These are phyloP conservation scores for Pseudopipra pipra DNA, from an alignment of 2,113 vertebrate genomes.

Conservation along the genomic window DNA sequence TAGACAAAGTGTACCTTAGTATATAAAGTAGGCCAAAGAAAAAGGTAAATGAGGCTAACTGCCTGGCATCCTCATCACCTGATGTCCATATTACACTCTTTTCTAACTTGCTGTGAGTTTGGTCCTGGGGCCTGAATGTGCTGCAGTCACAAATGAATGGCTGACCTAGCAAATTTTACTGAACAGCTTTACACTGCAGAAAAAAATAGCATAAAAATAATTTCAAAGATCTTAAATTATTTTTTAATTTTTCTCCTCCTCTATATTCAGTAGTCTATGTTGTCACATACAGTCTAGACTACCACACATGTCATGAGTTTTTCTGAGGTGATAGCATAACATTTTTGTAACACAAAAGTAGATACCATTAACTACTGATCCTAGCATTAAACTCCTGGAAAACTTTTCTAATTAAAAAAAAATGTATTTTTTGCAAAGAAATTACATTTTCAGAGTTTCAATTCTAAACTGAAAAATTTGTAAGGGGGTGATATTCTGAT, in stretches of 20 bases:
- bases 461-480: not conserved
- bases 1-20: not conserved
- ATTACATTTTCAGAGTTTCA: not conserved
- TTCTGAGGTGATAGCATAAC: not conserved
- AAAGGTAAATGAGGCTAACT: not conserved
- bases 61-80: not conserved
- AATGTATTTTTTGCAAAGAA: not conserved
- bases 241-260: not conserved
- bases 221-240: not conserved
- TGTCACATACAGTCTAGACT: not conserved
- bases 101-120: not conserved
- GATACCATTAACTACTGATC: not conserved
- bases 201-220: not conserved
- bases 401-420: not conserved
- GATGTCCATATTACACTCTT: not conserved
- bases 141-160: not conserved
- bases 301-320: not conserved
- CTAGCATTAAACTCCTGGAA: not conserved
- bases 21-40: not conserved
- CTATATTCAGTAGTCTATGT: not conserved
- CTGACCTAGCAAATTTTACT: not conserved
- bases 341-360: not conserved
- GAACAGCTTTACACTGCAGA: not conserved
- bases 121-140: not conserved
- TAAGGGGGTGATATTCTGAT: not conserved